Conservation (phyloP, 2,113 vertebrate genomes). For the Hippocampus abdominalis region DNA sequence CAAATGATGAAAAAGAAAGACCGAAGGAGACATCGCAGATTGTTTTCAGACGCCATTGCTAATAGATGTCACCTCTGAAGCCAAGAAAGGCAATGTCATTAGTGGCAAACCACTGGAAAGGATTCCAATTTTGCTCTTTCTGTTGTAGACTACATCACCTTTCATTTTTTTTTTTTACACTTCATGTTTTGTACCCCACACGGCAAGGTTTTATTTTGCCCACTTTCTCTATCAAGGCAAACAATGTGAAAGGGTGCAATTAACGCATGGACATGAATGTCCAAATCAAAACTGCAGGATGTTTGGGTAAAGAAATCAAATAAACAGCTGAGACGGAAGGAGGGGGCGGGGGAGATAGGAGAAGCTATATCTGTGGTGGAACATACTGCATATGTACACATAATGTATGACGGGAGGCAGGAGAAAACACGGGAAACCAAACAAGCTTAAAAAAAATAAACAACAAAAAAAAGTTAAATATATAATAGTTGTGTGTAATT, state of each 20-base stretch:
- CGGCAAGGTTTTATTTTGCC: background rate
- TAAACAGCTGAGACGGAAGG: background rate
- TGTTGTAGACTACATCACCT: conserved; percentile 30
- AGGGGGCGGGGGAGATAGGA: background rate
- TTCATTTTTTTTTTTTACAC: background rate
- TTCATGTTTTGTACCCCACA: background rate
- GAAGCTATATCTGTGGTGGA: background rate
- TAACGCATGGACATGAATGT: background rate
- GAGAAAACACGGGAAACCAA: background rate
- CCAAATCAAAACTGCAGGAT: background rate
- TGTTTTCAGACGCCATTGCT: conserved; percentile 23
- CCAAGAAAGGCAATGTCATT: conserved; percentile 33
- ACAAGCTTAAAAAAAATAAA: background rate
- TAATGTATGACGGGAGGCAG: background rate
- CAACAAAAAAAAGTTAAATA: too few relatives aligned
- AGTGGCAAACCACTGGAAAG: conserved; percentile 30
- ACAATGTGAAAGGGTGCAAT: background rate
- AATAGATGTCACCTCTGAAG: conserved; percentile 33
- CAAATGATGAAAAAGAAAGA: conserved; percentile 11
- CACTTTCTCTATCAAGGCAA: background rate
- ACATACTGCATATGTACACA: background rate
- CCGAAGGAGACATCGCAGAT: conserved; percentile 14
- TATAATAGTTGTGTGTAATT: background rate
- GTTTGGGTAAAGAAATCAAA: background rate
- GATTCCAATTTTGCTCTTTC: conserved; percentile 12